Base-by-base conservation (phyloP, 2,888 invertebrate species). In the Xestia xanthographa region DNA sequence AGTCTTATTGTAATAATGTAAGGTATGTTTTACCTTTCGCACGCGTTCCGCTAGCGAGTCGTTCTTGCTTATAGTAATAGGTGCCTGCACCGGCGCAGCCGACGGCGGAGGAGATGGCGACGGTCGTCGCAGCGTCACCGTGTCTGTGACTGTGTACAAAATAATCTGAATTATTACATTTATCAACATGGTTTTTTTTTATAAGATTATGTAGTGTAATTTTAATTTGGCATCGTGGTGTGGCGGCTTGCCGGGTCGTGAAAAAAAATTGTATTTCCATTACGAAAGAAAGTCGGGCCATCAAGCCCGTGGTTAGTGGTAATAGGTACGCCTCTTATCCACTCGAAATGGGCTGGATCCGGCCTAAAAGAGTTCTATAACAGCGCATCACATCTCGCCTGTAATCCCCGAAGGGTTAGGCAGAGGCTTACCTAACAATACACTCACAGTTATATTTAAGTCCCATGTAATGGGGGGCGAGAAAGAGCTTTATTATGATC, bases 21-120 rank as follows among this genome's bases (percentile, higher is more conserved):
- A 26, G 14, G n/a, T 26, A 20, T 53, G 6, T 22, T 34, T 62
- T 72, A 98, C 97, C 96, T 98, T 98, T 90, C 97, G 97, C 77
- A 97, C 97, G 88, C 98, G 97, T 92, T 97, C 97, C 71, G 98
- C 97, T 87, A 98, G 95, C 88, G 97, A 97, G 94, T 98, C 98
- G 88, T 97, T 97, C 93, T 97, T 98, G 91, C 96, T 97, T 91
- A 98, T 98, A 90, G 97, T 96, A 87, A 97, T 92, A 85, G 96
- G 96, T 86, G 97, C 93, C 84, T 96, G 95, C 88, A 95, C 92
- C 88, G 79, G 83, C 41, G 91, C 80, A 65, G 92, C 69, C 45
- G 91, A 91, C 83, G 96, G 95, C 75, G 97, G 95, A 78, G 97
- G 95, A 67, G 97, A 97, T 77, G 97, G 93, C 65, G 97, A 97